These are phyloP conservation scores for Oophaga sylvatica DNA, from an alignment of 2,797 vertebrate species.

Conservation along the genomic window DNA sequence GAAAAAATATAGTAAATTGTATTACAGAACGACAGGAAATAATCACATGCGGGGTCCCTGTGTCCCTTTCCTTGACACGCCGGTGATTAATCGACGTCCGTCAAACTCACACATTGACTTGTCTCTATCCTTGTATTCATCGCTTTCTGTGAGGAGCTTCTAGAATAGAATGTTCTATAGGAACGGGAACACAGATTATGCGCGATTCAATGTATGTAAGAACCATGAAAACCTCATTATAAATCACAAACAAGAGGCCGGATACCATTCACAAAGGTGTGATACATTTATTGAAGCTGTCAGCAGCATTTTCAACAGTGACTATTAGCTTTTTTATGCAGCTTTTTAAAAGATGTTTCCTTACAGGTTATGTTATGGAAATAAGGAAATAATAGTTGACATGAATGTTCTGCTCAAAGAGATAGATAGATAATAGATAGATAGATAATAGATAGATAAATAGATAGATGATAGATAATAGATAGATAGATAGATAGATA, in stretches of 20 bases:
- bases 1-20: not conserved
- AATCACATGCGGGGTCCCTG: constrained; percentile 14
- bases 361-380: not conserved
- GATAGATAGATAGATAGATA: not conserved
- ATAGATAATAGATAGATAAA: not conserved
- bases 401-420: not conserved
- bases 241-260: constrained; percentile 24
- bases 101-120: constrained; percentile 5
- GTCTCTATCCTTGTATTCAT: not conserved
- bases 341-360: not conserved
- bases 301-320: constrained; percentile 10
- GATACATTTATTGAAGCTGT: constrained; percentile 38
- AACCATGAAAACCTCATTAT: constrained; percentile 34
- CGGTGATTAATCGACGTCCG: constrained; percentile 52
- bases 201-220: not conserved
- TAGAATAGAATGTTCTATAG: not conserved
- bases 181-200: not conserved
- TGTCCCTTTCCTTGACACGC: constrained; percentile 41
- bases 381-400: not conserved
- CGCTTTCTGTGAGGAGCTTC: not conserved
- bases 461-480: not conserved
- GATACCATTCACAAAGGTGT: constrained; percentile 3
- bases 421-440: not conserved
- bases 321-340: constrained; percentile 4
- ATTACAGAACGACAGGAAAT: not conserved